These are phyloP conservation scores for Thrips palmi DNA, from an alignment of 1,140 invertebrate species.

Conservation along the genomic window DNA sequence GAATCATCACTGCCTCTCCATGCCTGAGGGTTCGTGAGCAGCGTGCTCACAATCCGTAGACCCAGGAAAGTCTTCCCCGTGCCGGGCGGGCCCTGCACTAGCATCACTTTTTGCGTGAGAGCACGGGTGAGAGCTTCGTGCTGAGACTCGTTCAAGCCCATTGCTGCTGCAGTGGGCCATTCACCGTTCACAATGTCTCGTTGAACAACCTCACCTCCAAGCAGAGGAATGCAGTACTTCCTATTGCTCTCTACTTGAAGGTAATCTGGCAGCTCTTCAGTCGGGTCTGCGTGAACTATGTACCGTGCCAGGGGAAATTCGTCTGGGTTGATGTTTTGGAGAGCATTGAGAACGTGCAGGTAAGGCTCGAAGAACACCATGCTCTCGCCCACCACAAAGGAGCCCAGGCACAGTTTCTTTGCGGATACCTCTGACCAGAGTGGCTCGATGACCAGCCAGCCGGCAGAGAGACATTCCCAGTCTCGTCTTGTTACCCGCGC, in stretches of 20 bases:
- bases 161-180: slow-evolving; percentile 23
- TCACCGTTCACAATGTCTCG: slow-evolving; percentile 19
- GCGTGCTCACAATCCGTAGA: slow-evolving; percentile 35
- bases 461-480: slow-evolving; percentile 29
- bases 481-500: slow-evolving; percentile 27
- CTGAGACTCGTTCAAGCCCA: slow-evolving; percentile 35
- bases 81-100: slow-evolving; percentile 64
- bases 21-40: slow-evolving; percentile 28
- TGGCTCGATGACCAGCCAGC: slow-evolving; percentile 19
- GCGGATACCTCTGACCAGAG: slow-evolving; percentile 20
- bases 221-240: background rate
- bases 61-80: slow-evolving; percentile 65
- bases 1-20: too few relatives aligned
- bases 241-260: background rate
- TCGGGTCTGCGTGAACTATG: slow-evolving; percentile 27
- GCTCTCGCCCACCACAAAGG: slow-evolving; percentile 43
- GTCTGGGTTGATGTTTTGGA: slow-evolving; percentile 29
- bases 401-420: too few relatives aligned
- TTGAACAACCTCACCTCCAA: slow-evolving; percentile 13
- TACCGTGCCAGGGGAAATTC: slow-evolving; percentile 42
- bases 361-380: slow-evolving; percentile 49
- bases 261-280: background rate
- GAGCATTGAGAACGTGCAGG: slow-evolving; percentile 34
- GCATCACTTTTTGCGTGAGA: slow-evolving; percentile 37
- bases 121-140: slow-evolving; percentile 33